Conservation (phyloP, 2,888 invertebrate genomes). For the Amiota mariae region DNA sequence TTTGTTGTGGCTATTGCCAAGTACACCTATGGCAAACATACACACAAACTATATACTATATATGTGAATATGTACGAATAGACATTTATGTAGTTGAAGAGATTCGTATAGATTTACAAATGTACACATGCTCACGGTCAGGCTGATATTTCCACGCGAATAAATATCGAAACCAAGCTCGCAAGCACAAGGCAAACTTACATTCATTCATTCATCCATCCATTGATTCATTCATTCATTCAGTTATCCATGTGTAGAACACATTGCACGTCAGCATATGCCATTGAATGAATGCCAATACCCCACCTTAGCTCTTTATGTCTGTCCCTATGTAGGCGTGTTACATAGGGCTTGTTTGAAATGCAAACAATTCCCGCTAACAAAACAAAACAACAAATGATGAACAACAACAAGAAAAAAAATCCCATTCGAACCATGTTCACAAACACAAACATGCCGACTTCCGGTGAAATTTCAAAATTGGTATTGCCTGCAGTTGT, state of each 20-base stretch:
- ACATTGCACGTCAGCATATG: background rate
- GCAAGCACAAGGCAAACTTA: background rate
- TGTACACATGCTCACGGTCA: background rate
- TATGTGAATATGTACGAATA: background rate
- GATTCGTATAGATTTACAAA: no score
- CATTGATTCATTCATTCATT: no score
- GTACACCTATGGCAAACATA: background rate
- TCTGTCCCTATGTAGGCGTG: background rate
- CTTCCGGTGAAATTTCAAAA: constrained; percentile 14
- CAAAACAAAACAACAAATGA: background rate
- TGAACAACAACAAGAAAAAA: background rate
- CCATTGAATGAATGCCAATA: background rate
- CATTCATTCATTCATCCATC: no score
- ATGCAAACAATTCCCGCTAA: constrained; percentile 15
- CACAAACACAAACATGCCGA: constrained; percentile 17
- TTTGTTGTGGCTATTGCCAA: constrained; percentile 6
- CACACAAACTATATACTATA: background rate
- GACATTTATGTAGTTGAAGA: no score
- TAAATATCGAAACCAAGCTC: constrained; percentile 9
- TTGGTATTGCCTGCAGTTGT: constrained; percentile 16
- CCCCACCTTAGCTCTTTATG: background rate
- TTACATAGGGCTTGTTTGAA: background rate
- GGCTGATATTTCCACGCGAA: constrained; percentile 15
- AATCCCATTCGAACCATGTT: constrained; percentile 13
- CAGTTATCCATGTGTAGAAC: background rate